Conservation (phyloP, 2,888 invertebrate species). For the Eilema sororculum region DNA sequence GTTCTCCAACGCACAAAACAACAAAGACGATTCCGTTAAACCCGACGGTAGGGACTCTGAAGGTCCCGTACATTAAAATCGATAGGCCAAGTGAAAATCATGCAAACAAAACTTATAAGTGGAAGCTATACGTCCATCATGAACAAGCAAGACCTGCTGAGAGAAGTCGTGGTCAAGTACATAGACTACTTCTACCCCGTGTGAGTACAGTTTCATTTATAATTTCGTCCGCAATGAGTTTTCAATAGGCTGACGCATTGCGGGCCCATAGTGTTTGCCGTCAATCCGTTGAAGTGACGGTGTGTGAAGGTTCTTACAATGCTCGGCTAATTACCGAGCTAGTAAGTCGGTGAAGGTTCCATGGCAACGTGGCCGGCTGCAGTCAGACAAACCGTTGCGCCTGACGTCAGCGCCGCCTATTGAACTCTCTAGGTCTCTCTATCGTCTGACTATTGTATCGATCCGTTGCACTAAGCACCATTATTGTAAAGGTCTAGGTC, state of each 20-base stretch:
- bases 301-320: slow-evolving; percentile 74
- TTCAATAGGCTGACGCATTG: slow-evolving; percentile 69
- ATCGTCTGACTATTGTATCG: slow-evolving; percentile 76
- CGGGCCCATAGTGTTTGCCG: slow-evolving; percentile 56
- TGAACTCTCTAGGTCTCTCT: slow-evolving; percentile 70
- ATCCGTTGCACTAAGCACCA: slow-evolving; percentile 77
- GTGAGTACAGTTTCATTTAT: slow-evolving; percentile 84
- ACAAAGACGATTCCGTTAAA: slow-evolving; percentile 76
- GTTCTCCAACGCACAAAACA: slow-evolving; percentile 61
- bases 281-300: slow-evolving; percentile 49
- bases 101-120: slow-evolving; percentile 88
- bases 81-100: slow-evolving; percentile 74
- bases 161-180: slow-evolving; percentile 90
- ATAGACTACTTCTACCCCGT: slow-evolving; percentile 91
- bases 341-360: slow-evolving; percentile 85
- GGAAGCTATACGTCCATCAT: slow-evolving; percentile 89
- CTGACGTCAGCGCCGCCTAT: slow-evolving; percentile 80
- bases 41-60: slow-evolving; percentile 68
- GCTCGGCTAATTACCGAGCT: slow-evolving; percentile 74
- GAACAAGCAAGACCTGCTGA: slow-evolving; percentile 89
- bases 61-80: slow-evolving; percentile 69
- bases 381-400: slow-evolving; percentile 73
- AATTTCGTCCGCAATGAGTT: slow-evolving; percentile 44
- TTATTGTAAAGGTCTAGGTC: slow-evolving; percentile 56
- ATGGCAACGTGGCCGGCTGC: slow-evolving; percentile 76